phyloP scores from a whole-genome alignment of 2,888 invertebrate genomes.

The Plebejus anna region DNA sequence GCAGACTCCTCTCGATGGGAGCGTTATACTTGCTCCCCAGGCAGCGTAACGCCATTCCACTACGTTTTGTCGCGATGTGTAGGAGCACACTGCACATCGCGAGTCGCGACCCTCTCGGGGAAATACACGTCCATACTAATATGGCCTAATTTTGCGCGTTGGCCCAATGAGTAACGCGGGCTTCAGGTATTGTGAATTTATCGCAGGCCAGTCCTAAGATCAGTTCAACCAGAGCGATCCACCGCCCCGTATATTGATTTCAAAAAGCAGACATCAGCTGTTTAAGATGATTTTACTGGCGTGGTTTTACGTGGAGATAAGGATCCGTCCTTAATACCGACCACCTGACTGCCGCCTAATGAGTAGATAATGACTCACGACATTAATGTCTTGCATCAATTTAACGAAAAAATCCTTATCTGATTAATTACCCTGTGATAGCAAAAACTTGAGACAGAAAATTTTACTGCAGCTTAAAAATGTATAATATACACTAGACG shows the following conservation, averaged over 20 bases:
- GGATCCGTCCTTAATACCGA: neutral
- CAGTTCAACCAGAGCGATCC: neutral
- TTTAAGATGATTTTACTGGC: neutral
- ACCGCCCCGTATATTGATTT: neutral
- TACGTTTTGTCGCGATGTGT: no score
- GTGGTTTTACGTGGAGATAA: neutral
- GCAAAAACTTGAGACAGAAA: neutral
- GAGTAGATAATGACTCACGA: neutral
- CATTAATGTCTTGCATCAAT: constrained; percentile 4
- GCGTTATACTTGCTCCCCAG: no score
- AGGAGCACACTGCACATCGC: no score
- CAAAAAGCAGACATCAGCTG: neutral
- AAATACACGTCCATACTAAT: no score
- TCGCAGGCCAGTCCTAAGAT: neutral
- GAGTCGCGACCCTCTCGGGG: no score
- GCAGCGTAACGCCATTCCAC: no score
- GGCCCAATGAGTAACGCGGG: no score
- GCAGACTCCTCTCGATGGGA: no score
- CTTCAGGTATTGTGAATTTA: no score
- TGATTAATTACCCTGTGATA: constrained; percentile 2
- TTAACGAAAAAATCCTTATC: constrained; percentile 8
- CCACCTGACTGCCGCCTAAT: neutral
- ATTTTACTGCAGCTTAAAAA: no score
- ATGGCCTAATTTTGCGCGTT: no score
- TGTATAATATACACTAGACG: no score